Evolutionary conservation across 2,888 invertebrate genomes (phyloP), one percentile per base, ranked within the genome.

Genomic region (Luperina nickerlii): DNA sequence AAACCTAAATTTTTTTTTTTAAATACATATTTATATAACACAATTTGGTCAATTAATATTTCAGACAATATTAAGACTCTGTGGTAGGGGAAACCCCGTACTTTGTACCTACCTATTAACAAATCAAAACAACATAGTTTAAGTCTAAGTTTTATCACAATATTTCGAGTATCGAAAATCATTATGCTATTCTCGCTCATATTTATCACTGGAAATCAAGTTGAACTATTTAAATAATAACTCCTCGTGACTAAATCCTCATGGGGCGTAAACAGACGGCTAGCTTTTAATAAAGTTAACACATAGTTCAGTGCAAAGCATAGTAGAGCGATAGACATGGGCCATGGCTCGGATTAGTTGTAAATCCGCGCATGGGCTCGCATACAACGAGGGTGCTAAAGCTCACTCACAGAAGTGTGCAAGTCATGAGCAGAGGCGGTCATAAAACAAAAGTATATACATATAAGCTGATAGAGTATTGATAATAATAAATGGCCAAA

Each of bases 221-320:
- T 54, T 15, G 48, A 73, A 57, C 8, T 62, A 76, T 74, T 76
- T 11, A 70, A 76, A 76, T 68, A 67, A 24, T n/a, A 72, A 32
- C 18, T 67, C 24, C 54, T 69, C 27, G 68, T 74, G 60, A 75
- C 38, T 65, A 68, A 78, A 87, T 79, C 70, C 68, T 57, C 57
- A 79, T 57, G 69, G 67, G 63, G 51, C 63, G 83, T 87, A 82
- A 85, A 89, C 82, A 86, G 86, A 86, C 80, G 78, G 90, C 91
- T 88, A 91, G 90, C 90, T 92, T 95, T 95, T 96, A 96, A 96
- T 96, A 96, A 96, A 96, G 95, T 95, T 93, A 93, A 90, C 91
- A 90, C 89, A 90, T 87, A 90, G 92, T 92, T 90, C 88, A 89
- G 89, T 88, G 90, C 90, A 92, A 92, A 93, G 91, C 91, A 91